These are phyloP conservation scores for Sinopyrophorus schimmeli DNA, from an alignment of 2,888 invertebrate genomes.

Conservation along the genomic window DNA sequence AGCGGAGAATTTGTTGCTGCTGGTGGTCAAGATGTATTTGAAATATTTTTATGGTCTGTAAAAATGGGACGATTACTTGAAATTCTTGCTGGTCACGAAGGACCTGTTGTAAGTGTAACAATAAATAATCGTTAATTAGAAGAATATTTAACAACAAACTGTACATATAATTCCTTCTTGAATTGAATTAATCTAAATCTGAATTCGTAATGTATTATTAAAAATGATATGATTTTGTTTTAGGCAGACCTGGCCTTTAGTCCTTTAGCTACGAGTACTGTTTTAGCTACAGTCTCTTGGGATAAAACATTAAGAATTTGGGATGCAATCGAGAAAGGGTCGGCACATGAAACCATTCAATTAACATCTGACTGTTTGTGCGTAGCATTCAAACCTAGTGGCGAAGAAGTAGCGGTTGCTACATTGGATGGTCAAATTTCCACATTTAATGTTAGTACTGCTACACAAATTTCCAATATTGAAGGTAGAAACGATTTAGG, in stretches of 20 bases:
- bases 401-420: constrained; percentile 89
- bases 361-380: constrained; percentile 80
- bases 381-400: constrained; percentile 87
- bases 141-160: too few relatives aligned
- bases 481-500: constrained; percentile 91
- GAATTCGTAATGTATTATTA: not conserved
- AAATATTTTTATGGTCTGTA: constrained; percentile 95
- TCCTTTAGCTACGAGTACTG: constrained; percentile 70
- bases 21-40: constrained; percentile 92
- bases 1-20: constrained; percentile 94
- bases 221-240: too few relatives aligned
- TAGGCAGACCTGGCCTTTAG: constrained; percentile 73
- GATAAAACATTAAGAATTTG: constrained; percentile 90
- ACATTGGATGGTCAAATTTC: constrained; percentile 86
- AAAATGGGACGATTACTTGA: constrained; percentile 91
- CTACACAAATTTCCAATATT: constrained; percentile 74
- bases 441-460: constrained; percentile 74
- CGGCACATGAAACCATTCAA: constrained; percentile 79
- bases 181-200: too few relatives aligned
- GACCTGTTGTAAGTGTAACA: constrained; percentile 74
- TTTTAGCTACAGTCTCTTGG: constrained; percentile 90
- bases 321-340: constrained; percentile 85
- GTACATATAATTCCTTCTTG: too few relatives aligned
- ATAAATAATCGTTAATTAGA: too few relatives aligned
- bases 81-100: constrained; percentile 89